Evolutionary conservation across 2,888 invertebrate species (phyloP).

Genomic region (Heteromyza rotundicornis): DNA sequence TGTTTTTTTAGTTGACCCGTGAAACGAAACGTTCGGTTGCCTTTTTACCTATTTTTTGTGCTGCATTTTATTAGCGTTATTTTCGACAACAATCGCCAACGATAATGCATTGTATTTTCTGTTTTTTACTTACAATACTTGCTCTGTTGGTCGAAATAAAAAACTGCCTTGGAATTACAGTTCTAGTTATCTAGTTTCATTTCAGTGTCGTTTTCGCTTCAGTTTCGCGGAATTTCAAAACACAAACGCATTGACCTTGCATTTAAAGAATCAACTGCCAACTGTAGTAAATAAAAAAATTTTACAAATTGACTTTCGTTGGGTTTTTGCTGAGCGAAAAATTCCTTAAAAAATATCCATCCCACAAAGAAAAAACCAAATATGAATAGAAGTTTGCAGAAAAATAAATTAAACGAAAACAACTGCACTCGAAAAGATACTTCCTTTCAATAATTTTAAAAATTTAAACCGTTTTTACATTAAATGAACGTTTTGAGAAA

Average conservation of each 20-base stretch:
- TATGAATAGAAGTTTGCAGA: no score
- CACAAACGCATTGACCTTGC: constrained; percentile 15
- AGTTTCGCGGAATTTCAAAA: constrained; percentile 45
- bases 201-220: constrained; percentile 29
- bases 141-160: no score
- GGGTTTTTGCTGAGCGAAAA: constrained; percentile 10
- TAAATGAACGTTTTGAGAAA: no score
- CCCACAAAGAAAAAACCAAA: no score
- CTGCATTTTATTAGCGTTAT: constrained; percentile 27
- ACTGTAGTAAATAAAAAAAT: background rate
- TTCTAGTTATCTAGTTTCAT: constrained; percentile 50
- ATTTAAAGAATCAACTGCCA: constrained; percentile 8
- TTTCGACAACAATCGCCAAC: constrained; percentile 40
- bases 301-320: constrained; percentile 39
- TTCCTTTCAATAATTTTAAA: no score
- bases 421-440: no score
- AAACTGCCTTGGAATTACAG: constrained; percentile 56
- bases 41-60: background rate
- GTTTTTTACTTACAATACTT: constrained; percentile 24
- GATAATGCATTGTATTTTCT: constrained; percentile 38
- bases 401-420: no score
- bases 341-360: background rate
- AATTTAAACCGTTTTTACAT: no score
- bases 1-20: constrained; percentile 3
- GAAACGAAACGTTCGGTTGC: background rate